Conservation (phyloP, 2,888 invertebrate species). For the Invenusta paracnida region DNA sequence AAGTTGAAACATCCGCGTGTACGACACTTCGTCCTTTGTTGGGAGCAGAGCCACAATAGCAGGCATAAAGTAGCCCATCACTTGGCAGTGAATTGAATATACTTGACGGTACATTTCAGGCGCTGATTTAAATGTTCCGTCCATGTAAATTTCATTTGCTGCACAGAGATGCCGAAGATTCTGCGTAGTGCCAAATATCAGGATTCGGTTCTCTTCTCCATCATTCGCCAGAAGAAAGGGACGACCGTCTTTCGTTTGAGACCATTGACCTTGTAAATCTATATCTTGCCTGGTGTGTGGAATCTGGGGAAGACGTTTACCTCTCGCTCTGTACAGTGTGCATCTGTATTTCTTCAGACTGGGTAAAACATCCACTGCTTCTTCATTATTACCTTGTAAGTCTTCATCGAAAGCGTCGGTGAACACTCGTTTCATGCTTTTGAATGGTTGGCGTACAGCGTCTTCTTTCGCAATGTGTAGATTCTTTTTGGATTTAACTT, state of each 20-base stretch:
- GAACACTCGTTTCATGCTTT: conserved; percentile 18
- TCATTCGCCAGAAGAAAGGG: neutral
- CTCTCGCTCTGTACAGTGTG: neutral
- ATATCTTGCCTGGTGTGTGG: neutral
- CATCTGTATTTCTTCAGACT: conserved; percentile 19
- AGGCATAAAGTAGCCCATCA: neutral
- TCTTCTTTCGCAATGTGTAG: neutral
- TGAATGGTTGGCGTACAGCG: conserved; percentile 20
- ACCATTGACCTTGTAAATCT: neutral
- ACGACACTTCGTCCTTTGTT: neutral
- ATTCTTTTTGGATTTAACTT: neutral
- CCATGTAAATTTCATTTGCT: conserved; percentile 14
- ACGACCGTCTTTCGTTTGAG: neutral
- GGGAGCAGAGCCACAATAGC: neutral
- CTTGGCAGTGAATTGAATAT: neutral
- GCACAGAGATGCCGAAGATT: conserved; percentile 16
- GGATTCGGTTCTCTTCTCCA: neutral
- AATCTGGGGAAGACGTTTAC: neutral
- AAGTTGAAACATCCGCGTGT: neutral
- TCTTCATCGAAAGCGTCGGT: neutral
- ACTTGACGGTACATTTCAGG: conserved; percentile 1
- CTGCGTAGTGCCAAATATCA: neutral
- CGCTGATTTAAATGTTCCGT: conserved; percentile 23
- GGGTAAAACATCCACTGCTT: conserved; percentile 13
- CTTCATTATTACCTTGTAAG: neutral